phyloP scores from a whole-genome alignment of 2,113 vertebrate species.

The Misgurnus mizolepis region DNA sequence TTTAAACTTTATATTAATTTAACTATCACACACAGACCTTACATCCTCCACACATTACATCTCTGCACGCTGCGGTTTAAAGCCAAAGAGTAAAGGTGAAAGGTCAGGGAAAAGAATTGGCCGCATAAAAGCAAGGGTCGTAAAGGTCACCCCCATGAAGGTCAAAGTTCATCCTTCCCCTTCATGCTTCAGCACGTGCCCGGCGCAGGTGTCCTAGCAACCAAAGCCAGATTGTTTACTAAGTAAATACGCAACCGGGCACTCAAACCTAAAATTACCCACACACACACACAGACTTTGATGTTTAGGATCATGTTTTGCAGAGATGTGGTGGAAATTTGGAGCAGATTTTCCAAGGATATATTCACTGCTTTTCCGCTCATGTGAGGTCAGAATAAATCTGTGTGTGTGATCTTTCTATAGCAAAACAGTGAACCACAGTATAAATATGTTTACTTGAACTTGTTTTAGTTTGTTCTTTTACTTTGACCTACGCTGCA shows the following conservation, averaged over 20 bases:
- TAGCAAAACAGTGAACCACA: slow-evolving; percentile 41
- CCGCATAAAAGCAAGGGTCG: slow-evolving; percentile 61
- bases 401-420: slow-evolving; percentile 8
- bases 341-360: slow-evolving; percentile 24
- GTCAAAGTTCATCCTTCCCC: slow-evolving; percentile 59
- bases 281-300: slow-evolving; percentile 31
- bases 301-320: slow-evolving; percentile 14
- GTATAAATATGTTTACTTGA: slow-evolving; percentile 20
- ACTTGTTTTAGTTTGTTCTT: neutral
- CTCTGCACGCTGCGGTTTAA: slow-evolving; percentile 14
- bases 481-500: neutral
- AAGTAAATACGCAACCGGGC: slow-evolving; percentile 47
- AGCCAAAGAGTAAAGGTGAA: slow-evolving; percentile 39
- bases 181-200: slow-evolving; percentile 58
- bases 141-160: slow-evolving; percentile 47
- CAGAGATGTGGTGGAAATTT: slow-evolving; percentile 31
- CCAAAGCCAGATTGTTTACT: slow-evolving; percentile 43
- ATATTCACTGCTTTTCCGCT: neutral
- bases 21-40: neutral
- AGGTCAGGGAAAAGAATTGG: slow-evolving; percentile 40
- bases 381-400: slow-evolving; percentile 41
- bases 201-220: slow-evolving; percentile 67
- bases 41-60: slow-evolving; percentile 4
- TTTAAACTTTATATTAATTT: neutral
- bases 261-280: neutral